Conservation (phyloP, 2,888 invertebrate genomes). For the Tenthredo amoena region DNA sequence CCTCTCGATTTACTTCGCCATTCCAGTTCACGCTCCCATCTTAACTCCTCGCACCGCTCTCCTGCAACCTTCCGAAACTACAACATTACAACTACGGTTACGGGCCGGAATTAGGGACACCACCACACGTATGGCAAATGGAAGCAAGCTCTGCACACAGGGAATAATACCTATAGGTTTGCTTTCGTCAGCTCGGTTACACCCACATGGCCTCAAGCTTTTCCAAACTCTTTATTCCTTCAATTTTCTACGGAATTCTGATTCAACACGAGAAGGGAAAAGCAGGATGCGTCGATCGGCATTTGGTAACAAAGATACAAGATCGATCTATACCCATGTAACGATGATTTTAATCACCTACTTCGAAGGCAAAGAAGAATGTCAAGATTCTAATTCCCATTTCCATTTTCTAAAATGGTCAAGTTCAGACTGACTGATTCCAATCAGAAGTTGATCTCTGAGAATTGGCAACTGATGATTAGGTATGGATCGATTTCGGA, state of each 20-base stretch:
- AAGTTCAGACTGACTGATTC: too few species aligned
- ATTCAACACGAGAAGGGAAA: background rate
- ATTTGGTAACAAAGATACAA: background rate
- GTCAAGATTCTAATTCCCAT: too few species aligned
- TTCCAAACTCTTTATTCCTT: background rate
- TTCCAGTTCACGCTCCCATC: conserved; percentile 76
- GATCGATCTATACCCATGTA: background rate
- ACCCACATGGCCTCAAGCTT: background rate
- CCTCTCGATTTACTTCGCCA: conserved; percentile 76
- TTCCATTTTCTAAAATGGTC: background rate
- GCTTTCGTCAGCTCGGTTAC: conserved; percentile 8
- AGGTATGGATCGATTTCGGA: background rate
- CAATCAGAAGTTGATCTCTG: too few species aligned
- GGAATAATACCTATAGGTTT: background rate
- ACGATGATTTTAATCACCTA: too few species aligned
- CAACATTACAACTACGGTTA: conserved; percentile 74
- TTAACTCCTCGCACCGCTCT: conserved; percentile 75
- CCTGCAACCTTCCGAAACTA: conserved; percentile 79
- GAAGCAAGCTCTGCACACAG: conserved; percentile 42
- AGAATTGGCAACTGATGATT: background rate
- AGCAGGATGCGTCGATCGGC: background rate
- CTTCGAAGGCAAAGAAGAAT: too few species aligned
- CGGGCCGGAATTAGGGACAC: conserved; percentile 70
- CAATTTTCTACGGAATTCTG: background rate
- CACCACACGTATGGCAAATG: conserved; percentile 69